Conservation (phyloP, 2,888 invertebrate genomes). For the Tenthredo distinguenda region DNA sequence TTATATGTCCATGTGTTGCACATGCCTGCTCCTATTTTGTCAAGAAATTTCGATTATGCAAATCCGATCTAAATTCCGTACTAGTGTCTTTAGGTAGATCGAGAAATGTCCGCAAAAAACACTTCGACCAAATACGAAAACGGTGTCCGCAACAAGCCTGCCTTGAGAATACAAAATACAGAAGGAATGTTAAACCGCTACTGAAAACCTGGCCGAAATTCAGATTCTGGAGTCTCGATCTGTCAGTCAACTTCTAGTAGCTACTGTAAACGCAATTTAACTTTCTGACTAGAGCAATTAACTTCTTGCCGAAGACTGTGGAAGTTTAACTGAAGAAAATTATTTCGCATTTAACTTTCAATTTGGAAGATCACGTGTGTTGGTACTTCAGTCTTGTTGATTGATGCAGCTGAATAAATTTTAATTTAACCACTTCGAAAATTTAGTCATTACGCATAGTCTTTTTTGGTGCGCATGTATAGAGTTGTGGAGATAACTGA, state of each 20-base stretch:
- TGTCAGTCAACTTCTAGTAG: neutral
- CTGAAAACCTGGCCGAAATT: neutral
- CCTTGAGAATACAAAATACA: neutral
- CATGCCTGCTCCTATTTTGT: neutral
- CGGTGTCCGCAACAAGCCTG: neutral
- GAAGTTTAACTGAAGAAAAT: neutral
- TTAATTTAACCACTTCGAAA: neutral
- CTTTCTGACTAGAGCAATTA: neutral
- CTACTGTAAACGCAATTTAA: neutral
- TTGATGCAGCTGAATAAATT: neutral
- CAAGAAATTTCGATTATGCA: conserved; percentile 21
- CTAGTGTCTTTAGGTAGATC: neutral
- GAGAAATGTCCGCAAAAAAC: conserved; percentile 17
- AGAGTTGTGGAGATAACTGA: neutral
- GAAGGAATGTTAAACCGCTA: neutral
- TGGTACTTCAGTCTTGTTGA: neutral
- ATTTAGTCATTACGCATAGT: neutral
- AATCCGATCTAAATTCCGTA: conserved; percentile 34
- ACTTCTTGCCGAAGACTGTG: neutral
- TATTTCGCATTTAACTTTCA: neutral
- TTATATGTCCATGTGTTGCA: neutral
- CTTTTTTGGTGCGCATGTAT: neutral
- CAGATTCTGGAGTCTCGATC: neutral
- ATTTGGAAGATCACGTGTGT: neutral
- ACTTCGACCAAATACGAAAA: neutral